A percentile compares a stretch with the other conserved stretches of the same genome.
Evolutionary conservation across 1,140 invertebrate genomes (phyloP).

Genomic region (Zaprionus ghesquierei): DNA sequence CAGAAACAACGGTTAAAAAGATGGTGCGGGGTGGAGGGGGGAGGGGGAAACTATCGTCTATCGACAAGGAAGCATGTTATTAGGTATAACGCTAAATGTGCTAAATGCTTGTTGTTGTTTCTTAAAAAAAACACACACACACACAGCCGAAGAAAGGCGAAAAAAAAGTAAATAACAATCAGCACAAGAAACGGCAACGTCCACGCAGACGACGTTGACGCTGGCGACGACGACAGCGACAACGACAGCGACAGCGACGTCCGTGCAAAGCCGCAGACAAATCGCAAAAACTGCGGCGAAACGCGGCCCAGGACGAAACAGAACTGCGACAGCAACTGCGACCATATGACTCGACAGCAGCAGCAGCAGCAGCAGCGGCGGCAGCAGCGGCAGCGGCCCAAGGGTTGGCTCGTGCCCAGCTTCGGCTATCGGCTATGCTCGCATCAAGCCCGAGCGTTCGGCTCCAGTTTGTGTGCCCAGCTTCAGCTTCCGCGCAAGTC

Average conservation of each 20-base stretch:
- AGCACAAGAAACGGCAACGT: conserved; percentile 27
- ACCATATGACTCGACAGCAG: conserved; percentile 58
- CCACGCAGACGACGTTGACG: conserved; percentile 18
- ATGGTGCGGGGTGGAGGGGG: too few species aligned
- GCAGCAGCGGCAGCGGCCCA: conserved; percentile 18
- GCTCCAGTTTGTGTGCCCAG: background rate
- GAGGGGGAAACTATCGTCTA: conserved; percentile 18
- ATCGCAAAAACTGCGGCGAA: conserved; percentile 39
- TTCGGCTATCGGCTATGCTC: conserved; percentile 4
- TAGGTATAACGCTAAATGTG: conserved; percentile 60
- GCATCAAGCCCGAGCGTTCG: background rate
- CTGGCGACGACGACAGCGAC: conserved; percentile 11
- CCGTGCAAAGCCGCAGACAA: conserved; percentile 49
- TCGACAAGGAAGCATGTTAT: conserved; percentile 72
- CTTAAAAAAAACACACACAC: conserved; percentile 23
- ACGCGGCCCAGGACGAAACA: conserved; percentile 39
- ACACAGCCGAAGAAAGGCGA: conserved; percentile 4
- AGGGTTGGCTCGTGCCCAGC: conserved; percentile 20
- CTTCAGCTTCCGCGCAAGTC: conserved; percentile 75
- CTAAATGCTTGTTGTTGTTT: conserved; percentile 37
- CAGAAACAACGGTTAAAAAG: conserved; percentile 19
- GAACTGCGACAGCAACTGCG: conserved; percentile 40
- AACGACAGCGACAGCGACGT: conserved; percentile 19
- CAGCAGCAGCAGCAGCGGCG: conserved; percentile 13
- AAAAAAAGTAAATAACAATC: conserved; percentile 26